Evolutionary conservation across 2,113 vertebrate genomes (phyloP).

Genomic region (Sinocyclocheilus anophthalmus): DNA sequence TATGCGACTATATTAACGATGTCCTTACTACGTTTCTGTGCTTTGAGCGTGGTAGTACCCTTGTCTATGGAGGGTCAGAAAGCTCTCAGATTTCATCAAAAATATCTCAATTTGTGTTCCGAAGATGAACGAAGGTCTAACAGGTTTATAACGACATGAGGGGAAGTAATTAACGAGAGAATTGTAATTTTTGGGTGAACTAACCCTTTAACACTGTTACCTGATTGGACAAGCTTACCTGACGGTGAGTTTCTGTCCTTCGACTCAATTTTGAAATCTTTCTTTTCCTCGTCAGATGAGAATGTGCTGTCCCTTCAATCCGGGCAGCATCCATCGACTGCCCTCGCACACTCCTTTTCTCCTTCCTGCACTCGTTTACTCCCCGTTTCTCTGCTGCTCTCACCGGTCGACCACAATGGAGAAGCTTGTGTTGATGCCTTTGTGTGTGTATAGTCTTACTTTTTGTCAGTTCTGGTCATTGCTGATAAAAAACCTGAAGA

Average conservation of each 20-base stretch:
- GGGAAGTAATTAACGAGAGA: too few species aligned
- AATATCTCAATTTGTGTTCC: too few species aligned
- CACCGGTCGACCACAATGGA: conserved; percentile 32
- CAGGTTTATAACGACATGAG: too few species aligned
- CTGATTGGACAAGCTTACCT: conserved; percentile 63
- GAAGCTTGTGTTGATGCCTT: not conserved
- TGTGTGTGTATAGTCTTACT: conserved; percentile 26
- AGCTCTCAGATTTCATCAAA: too few species aligned
- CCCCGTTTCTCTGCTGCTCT: conserved; percentile 54
- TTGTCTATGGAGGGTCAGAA: too few species aligned
- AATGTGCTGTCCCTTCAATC: conserved; percentile 79
- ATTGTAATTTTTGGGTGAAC: too few species aligned
- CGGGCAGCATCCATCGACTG: conserved; percentile 85
- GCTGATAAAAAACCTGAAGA: conserved; percentile 31
- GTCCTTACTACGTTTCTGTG: too few species aligned
- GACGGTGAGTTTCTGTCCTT: conserved; percentile 81
- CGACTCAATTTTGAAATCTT: conserved; percentile 84
- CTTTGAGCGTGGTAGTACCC: too few species aligned
- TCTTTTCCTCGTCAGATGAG: conserved; percentile 79
- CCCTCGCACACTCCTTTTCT: conserved; percentile 71
- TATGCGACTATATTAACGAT: too few species aligned
- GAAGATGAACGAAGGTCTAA: too few species aligned
- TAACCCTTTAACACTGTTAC: too few species aligned
- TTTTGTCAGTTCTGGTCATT: conserved; percentile 50
- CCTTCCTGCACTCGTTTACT: conserved; percentile 57